Conservation (phyloP, 2,797 vertebrate species). For the Cossypha dichroa region DNA sequence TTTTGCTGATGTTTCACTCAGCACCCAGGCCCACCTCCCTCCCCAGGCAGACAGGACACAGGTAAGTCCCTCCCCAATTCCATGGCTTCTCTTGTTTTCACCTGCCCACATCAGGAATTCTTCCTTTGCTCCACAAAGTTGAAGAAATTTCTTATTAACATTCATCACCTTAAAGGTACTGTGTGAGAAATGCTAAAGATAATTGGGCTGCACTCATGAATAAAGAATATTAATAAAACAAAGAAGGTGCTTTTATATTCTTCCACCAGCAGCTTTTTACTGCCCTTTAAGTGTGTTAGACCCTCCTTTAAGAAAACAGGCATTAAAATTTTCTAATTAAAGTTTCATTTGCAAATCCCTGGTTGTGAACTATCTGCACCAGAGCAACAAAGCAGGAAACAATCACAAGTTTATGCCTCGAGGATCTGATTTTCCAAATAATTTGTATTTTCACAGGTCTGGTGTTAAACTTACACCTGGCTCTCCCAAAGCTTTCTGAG, state of each 20-base stretch:
- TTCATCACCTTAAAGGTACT: background rate
- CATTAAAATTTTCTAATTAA: background rate
- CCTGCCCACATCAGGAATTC: background rate
- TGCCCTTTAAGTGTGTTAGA: background rate
- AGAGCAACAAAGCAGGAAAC: background rate
- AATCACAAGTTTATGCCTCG: background rate
- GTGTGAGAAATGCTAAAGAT: background rate
- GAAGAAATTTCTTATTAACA: background rate
- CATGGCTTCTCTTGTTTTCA: background rate
- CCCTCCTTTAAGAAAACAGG: background rate
- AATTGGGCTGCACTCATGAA: background rate
- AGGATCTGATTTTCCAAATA: background rate
- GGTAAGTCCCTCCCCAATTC: background rate
- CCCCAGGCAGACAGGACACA: background rate
- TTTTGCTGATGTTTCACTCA: background rate
- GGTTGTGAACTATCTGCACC: background rate
- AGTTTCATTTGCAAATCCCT: background rate
- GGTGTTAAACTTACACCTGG: background rate
- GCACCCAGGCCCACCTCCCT: background rate
- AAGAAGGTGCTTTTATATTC: background rate
- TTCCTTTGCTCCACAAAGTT: background rate
- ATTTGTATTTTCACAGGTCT: background rate
- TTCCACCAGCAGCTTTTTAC: background rate
- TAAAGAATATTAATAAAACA: background rate
- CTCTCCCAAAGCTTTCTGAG: background rate